These are phyloP conservation scores for Papilio machaon DNA, from an alignment of 1,140 invertebrate species.

Conservation along the genomic window DNA sequence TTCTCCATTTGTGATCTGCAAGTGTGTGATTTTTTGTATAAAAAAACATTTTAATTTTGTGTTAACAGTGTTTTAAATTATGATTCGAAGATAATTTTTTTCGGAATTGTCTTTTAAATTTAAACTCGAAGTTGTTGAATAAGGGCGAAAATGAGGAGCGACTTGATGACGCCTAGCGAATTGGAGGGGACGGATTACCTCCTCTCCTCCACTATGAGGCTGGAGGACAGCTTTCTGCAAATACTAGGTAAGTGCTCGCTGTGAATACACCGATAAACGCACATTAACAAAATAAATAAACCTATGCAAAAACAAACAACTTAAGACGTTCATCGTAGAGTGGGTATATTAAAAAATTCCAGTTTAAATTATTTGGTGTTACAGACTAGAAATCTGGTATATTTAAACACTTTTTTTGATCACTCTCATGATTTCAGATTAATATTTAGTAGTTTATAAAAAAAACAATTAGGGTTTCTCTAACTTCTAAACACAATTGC, in stretches of 20 bases:
- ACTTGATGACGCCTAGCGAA: slow-evolving; percentile 80
- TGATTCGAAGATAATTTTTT: slow-evolving; percentile 39
- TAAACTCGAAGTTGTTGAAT: slow-evolving; percentile 50
- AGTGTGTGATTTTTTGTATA: neutral
- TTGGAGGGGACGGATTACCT: slow-evolving; percentile 84
- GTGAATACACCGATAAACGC: neutral
- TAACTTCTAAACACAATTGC: too few species aligned
- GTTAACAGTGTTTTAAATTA: slow-evolving; percentile 38
- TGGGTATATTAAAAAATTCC: neutral
- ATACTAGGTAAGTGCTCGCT: slow-evolving; percentile 80
- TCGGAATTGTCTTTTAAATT: slow-evolving; percentile 45
- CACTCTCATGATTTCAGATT: too few species aligned
- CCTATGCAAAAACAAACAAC: neutral
- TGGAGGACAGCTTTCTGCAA: slow-evolving; percentile 83
- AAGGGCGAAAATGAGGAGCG: slow-evolving; percentile 77
- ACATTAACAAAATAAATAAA: slow-evolving; percentile 25
- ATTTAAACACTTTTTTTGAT: too few species aligned
- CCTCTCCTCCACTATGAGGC: slow-evolving; percentile 82
- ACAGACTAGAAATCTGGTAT: neutral
- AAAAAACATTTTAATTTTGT: slow-evolving; percentile 24
- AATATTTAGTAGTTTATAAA: too few species aligned
- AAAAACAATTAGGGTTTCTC: too few species aligned
- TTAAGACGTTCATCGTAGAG: neutral
- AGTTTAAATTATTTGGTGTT: neutral
- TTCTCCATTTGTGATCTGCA: neutral